Conservation (phyloP, 2,888 invertebrate genomes). For the Polietes domitor region DNA sequence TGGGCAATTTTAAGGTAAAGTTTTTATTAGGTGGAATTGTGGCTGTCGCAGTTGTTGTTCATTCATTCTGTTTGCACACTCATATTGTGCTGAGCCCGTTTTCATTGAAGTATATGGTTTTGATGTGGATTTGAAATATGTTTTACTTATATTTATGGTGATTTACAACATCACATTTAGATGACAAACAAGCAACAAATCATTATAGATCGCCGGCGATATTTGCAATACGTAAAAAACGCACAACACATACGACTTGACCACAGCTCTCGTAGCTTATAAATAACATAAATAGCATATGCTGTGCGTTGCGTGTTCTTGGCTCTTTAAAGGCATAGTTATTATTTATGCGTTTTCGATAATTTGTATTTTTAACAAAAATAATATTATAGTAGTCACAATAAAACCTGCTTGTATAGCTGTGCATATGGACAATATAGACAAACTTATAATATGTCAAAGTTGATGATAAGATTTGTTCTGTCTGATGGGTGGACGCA, state of each 20-base stretch:
- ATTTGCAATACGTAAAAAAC: conserved; percentile 29
- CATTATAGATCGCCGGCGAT: conserved; percentile 59
- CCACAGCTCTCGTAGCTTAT: background rate
- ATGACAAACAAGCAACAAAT: conserved; percentile 68
- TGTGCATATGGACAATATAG: background rate
- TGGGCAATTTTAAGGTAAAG: conserved; percentile 52
- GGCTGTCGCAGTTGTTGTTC: background rate
- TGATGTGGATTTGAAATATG: conserved; percentile 37
- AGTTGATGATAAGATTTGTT: background rate
- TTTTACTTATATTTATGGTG: conserved; percentile 60
- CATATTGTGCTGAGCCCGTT: conserved; percentile 66
- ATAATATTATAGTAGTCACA: background rate
- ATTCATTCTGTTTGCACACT: background rate
- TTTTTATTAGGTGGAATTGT: conserved; percentile 46
- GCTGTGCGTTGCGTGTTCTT: conserved; percentile 61
- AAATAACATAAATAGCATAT: conserved; percentile 1
- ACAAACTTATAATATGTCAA: background rate
- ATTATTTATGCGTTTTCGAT: conserved; percentile 56
- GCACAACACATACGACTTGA: background rate
- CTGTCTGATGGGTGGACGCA: background rate
- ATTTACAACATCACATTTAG: conserved; percentile 64
- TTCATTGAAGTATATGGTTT: conserved; percentile 61
- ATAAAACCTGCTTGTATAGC: background rate
- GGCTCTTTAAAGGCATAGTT: conserved; percentile 28
- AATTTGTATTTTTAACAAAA: conserved; percentile 23